Evolutionary conservation across 2,888 invertebrate genomes (phyloP), one percentile per base, ranked within the genome.

Genomic region (Formica aserva): DNA sequence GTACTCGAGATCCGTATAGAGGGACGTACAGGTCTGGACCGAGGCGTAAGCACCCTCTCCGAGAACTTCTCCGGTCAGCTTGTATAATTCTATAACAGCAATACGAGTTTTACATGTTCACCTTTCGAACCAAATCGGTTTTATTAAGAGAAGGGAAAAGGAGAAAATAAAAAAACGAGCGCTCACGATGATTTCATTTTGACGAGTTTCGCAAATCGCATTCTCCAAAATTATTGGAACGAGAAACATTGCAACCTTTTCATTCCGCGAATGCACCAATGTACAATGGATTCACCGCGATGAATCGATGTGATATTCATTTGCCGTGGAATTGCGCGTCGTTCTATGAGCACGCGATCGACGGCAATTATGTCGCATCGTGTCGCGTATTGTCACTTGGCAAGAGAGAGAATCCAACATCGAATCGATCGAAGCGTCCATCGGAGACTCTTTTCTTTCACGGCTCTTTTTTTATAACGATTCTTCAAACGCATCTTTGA

Each of bases 21-120:
- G 97, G 95, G 98, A 98, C 89, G 98, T 97, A 95, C 98, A 99
- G 11, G 99, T 98, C 95, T 98, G 98, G 85, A 99, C 99, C 91
- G 98, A 98, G 86, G 99, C 99, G 95, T 99, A 99, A 83, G 99
- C 99, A 90, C 99, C 99, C 95, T 98, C 98, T 91, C 99, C 99
- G 93, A 99, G 96, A 92, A 98, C 97, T 95, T 99, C 99, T 86
- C 99, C 99, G 85, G 98, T 99, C 93, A 99, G 96, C 95, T 97
- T 97, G 96, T 99, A 99, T 93, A 99, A 96, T 96, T 99, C 99
- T 98, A 96, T 22, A 95, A 95, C 90, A 83, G 52, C 26, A 13
- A 8, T n/a, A 29, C 1, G 22, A 69, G 13, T 60, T 71, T 71
- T n/a, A 45, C 4, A n/a, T 2, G 41, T 0, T 26, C 13, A 0